phyloP scores from a whole-genome alignment of 2,888 invertebrate genomes.

The Parnassius orleans region DNA sequence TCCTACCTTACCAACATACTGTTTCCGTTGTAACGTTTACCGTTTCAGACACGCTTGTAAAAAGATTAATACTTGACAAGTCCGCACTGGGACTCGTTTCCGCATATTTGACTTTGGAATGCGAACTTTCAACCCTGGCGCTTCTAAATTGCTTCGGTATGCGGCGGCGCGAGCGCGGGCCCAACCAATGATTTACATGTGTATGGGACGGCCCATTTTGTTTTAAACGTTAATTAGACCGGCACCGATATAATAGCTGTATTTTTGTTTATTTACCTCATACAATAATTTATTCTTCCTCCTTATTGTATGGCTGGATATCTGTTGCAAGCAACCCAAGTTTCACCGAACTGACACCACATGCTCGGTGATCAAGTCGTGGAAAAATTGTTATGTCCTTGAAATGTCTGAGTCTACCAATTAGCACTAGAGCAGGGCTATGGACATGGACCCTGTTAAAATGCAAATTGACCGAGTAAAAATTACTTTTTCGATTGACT shows the following conservation, averaged over 20 bases:
- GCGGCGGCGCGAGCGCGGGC: constrained; percentile 42
- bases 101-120: constrained; percentile 63
- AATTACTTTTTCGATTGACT: too few species aligned
- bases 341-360: too few species aligned
- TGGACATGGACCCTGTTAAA: too few species aligned
- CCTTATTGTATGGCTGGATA: too few species aligned
- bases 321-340: too few species aligned
- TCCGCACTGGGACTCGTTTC: constrained; percentile 47
- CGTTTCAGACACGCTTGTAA: constrained; percentile 26
- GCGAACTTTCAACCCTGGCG: constrained; percentile 47
- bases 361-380: too few species aligned
- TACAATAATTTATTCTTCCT: too few species aligned
- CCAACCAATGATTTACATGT: constrained; percentile 50
- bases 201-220: constrained; percentile 44
- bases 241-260: constrained; percentile 3
- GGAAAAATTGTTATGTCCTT: too few species aligned
- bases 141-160: constrained; percentile 54
- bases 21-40: constrained; percentile 6
- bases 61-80: constrained; percentile 36
- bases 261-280: neutral
- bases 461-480: too few species aligned
- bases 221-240: constrained; percentile 28
- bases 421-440: too few species aligned
- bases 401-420: too few species aligned
- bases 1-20: neutral